Conservation (phyloP, 2,888 invertebrate species). For the Dascillus cervinus region DNA sequence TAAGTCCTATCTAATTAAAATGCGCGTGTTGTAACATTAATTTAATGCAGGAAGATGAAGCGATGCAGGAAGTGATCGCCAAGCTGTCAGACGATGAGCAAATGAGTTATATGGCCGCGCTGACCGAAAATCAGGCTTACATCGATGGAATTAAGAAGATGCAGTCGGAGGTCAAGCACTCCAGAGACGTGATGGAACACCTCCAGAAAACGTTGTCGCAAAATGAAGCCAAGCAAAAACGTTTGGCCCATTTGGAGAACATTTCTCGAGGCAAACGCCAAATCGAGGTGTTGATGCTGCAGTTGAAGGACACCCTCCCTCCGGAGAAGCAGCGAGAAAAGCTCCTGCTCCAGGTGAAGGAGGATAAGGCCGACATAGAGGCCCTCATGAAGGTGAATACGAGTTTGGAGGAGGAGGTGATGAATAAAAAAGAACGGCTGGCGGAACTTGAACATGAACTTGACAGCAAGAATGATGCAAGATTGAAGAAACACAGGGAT, state of each 20-base stretch:
- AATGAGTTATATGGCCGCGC: slow-evolving; percentile 22
- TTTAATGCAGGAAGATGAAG: slow-evolving; percentile 13
- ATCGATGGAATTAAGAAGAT: slow-evolving; percentile 20
- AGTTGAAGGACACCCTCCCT: slow-evolving; percentile 23
- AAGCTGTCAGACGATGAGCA: slow-evolving; percentile 22
- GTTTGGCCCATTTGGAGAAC: slow-evolving; percentile 20
- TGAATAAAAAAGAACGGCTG: slow-evolving; percentile 19
- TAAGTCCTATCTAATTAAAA: slow-evolving; percentile 8
- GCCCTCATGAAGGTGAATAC: slow-evolving; percentile 22
- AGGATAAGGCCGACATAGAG: slow-evolving; percentile 26
- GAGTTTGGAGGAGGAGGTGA: slow-evolving; percentile 20
- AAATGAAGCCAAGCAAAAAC: slow-evolving; percentile 23
- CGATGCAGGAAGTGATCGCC: slow-evolving; percentile 22
- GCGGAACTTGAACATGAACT: slow-evolving; percentile 22
- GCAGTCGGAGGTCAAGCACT: slow-evolving; percentile 21
- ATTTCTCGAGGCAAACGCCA: slow-evolving; percentile 19
- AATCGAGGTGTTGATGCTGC: slow-evolving; percentile 19
- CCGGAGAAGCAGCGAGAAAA: slow-evolving; percentile 27
- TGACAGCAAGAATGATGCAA: slow-evolving; percentile 24
- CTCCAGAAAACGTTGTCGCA: slow-evolving; percentile 20
- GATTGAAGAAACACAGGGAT: slow-evolving; percentile 26
- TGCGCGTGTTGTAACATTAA: not conserved
- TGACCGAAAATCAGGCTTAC: slow-evolving; percentile 19
- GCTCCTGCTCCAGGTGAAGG: slow-evolving; percentile 26
- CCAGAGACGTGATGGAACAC: slow-evolving; percentile 20